Evolutionary conservation across 1,140 invertebrate genomes (phyloP), one percentile per base, ranked within the genome.

Genomic region (Zelostemma sp.): DNA sequence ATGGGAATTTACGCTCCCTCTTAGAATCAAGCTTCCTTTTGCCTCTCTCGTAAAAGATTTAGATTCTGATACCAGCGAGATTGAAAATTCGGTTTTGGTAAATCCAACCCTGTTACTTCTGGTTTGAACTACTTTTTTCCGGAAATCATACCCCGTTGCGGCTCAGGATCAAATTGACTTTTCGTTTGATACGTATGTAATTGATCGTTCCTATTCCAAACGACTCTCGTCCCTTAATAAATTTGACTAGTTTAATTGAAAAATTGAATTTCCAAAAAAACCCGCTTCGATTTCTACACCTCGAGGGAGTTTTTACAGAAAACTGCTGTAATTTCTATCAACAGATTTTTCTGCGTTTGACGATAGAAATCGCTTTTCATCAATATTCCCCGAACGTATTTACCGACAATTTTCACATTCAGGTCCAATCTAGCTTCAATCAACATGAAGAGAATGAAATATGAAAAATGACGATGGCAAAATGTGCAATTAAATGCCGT

Each of bases 401-500:
- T 3, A 28, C 25, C 21, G 21, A 31, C 12, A 31, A 33, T n/a
- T 55, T 55, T 43, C 31, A 31, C 38, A 33, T 56, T 45, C 51
- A 55, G 51, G 51, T 43, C 35, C 25, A 46, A n/a, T 43, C 6
- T 16, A 15, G 14, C 40, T 15, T 43, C 43, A 46, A 38, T 40
- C 25, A 54, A 47, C 35, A 35, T 18, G 11, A 41, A 25, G 48
- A 15, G 21, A 41, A 12, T 15, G 49, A 41, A 41, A 40, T 46
- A 21, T 33, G 35, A 54, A 48, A 49, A 54, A 55, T 28, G 41
- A 38, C 25, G 25, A 38, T 11, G 33, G 54, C 40, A 33, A 45
- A 63, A 50, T 56, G 48, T 46, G 60, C 45, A 63, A 68, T 68
- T 58, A 68, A 50, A 35, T 15, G 28, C 14, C 12, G 48, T n/a